Evolutionary conservation across 2,797 vertebrate species (phyloP).

Genomic region (Mormyrus hasselquistii): DNA sequence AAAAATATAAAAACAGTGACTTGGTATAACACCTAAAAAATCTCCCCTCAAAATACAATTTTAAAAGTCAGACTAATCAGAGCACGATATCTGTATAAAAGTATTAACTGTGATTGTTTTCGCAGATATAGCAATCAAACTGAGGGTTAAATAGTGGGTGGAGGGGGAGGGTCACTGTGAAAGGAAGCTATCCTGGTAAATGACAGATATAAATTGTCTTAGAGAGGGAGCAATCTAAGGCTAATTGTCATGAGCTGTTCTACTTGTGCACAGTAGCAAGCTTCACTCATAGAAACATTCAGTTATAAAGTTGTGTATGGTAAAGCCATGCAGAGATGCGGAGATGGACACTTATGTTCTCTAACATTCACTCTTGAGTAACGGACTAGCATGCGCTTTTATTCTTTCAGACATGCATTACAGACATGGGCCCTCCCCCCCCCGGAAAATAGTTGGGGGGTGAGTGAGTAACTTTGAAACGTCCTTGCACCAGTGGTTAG

Average conservation of each 20-base stretch:
- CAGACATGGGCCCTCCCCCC: slow-evolving; percentile 54
- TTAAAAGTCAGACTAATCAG: slow-evolving; percentile 62
- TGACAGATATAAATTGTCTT: background rate
- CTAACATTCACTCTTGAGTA: slow-evolving; percentile 43
- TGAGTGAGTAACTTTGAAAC: slow-evolving; percentile 8
- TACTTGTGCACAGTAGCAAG: slow-evolving; percentile 15
- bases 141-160: background rate
- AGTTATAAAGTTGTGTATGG: slow-evolving; percentile 40
- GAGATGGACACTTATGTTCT: slow-evolving; percentile 37
- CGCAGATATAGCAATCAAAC: slow-evolving; percentile 54
- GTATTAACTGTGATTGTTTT: slow-evolving; percentile 58
- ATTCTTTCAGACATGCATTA: slow-evolving; percentile 47
- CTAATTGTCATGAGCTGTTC: slow-evolving; percentile 16
- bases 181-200: slow-evolving; percentile 12
- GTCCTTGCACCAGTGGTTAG: background rate
- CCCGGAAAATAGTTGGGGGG: slow-evolving; percentile 41
- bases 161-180: background rate
- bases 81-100: slow-evolving; percentile 67
- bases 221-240: slow-evolving; percentile 16
- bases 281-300: slow-evolving; percentile 33
- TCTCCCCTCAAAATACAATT: slow-evolving; percentile 50
- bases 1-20: slow-evolving; percentile 40
- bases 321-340: slow-evolving; percentile 39
- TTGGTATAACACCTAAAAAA: slow-evolving; percentile 33
- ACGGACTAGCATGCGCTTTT: slow-evolving; percentile 45